Percentiles rank a stretch among this genome's conserved stretches.
phyloP scores from a whole-genome alignment of 2,113 vertebrate genomes.

The Carassius gibelio region DNA sequence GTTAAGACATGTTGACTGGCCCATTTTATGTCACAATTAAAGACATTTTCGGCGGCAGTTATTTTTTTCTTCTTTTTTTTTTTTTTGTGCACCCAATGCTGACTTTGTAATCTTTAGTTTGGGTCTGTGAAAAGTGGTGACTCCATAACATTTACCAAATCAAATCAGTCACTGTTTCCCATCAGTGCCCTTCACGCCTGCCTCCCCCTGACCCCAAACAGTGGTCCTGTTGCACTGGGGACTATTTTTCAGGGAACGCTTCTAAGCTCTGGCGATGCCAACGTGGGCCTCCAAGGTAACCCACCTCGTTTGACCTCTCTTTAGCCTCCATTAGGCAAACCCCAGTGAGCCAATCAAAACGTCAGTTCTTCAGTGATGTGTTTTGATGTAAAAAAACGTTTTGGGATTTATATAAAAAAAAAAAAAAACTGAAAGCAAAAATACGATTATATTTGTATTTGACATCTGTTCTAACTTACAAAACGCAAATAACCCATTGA shows the following conservation, averaged over 20 bases:
- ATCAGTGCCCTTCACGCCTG: constrained; percentile 62
- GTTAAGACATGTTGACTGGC: constrained; percentile 4
- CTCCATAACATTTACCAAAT: constrained; percentile 57
- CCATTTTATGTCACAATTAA: constrained; percentile 4
- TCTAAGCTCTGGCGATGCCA: constrained; percentile 64
- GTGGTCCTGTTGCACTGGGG: constrained; percentile 62
- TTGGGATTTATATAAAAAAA: background rate
- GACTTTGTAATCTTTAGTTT: constrained; percentile 45
- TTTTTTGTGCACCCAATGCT: constrained; percentile 45
- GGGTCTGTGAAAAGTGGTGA: constrained; percentile 54
- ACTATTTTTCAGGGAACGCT: constrained; percentile 63
- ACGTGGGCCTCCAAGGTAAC: constrained; percentile 63
- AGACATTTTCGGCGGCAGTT: background rate
- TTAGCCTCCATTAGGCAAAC: constrained; percentile 58
- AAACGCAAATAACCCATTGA: background rate
- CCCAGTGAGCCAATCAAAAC: constrained; percentile 53
- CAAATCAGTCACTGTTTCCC: constrained; percentile 64
- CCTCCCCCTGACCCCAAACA: constrained; percentile 59
- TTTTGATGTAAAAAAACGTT: background rate
- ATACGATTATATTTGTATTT: background rate
- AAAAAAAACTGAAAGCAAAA: background rate
- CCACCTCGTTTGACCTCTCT: constrained; percentile 61
- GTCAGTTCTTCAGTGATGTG: constrained; percentile 16
- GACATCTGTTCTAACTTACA: background rate
- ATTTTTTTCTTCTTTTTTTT: background rate